These are phyloP conservation scores for Ptiloglossa arizonensis DNA, from an alignment of 1,140 invertebrate species.

Conservation along the genomic window DNA sequence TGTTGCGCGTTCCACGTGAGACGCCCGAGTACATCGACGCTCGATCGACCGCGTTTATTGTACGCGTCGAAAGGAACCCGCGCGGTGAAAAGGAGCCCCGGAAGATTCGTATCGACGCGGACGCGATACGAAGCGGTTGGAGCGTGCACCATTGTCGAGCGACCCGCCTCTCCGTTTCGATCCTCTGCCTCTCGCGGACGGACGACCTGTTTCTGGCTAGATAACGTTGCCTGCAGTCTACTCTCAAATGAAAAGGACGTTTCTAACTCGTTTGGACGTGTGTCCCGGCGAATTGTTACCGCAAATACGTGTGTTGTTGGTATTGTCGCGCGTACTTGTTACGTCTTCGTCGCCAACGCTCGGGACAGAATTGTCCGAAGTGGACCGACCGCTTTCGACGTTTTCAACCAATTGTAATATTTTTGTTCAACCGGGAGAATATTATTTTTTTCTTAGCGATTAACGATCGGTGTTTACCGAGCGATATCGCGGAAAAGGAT, in stretches of 20 bases:
- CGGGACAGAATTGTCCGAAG: no score
- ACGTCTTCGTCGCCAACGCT: no score
- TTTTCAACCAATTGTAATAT: no score
- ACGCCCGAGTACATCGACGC: background rate
- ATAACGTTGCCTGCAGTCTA: slow-evolving; percentile 13
- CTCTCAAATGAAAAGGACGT: background rate
- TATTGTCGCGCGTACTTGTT: no score
- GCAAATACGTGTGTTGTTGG: background rate
- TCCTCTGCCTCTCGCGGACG: background rate
- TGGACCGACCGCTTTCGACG: no score
- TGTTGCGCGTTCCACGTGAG: background rate
- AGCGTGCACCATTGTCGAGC: slow-evolving; percentile 5
- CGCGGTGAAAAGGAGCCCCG: background rate
- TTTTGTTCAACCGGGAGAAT: no score
- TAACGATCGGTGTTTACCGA: no score
- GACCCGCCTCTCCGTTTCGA: background rate
- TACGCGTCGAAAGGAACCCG: background rate
- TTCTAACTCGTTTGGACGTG: background rate
- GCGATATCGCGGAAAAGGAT: no score
- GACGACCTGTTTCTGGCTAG: background rate
- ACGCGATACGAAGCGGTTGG: slow-evolving; percentile 4
- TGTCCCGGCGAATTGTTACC: background rate
- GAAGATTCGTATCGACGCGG: slow-evolving; percentile 28
- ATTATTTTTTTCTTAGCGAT: no score
- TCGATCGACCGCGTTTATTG: slow-evolving; percentile 1